These are phyloP conservation scores for Cynopterus sphinx DNA, from an alignment of 2,797 vertebrate genomes.

Conservation along the genomic window DNA sequence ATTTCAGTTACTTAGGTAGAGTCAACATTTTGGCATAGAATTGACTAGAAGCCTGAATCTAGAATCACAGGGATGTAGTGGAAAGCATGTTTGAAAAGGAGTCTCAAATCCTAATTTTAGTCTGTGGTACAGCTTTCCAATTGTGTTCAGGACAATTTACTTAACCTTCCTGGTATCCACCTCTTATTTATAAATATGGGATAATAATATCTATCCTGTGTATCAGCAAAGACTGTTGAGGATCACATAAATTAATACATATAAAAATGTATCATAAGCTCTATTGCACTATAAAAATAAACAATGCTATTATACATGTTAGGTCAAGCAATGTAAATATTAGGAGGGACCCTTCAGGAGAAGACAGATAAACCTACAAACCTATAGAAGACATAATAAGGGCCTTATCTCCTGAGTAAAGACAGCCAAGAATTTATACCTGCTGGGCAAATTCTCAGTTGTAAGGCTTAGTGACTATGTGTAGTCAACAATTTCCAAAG, in stretches of 20 bases:
- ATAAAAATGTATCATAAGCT: background rate
- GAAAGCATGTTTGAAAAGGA: background rate
- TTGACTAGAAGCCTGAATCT: background rate
- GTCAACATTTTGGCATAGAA: background rate
- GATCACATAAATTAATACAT: constrained; percentile 25
- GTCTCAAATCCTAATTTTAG: background rate
- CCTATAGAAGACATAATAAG: background rate
- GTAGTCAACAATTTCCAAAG: constrained; percentile 25
- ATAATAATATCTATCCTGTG: background rate
- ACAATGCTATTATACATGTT: background rate
- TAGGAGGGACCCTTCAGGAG: background rate
- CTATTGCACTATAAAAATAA: background rate
- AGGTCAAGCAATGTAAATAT: background rate
- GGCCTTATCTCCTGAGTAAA: background rate
- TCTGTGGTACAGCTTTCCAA: background rate
- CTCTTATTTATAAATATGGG: background rate
- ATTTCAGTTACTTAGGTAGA: background rate
- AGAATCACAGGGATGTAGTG: background rate
- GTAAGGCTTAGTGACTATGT: background rate
- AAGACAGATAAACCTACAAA: background rate
- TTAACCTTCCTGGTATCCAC: background rate
- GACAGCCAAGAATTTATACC: background rate
- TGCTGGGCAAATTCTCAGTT: background rate
- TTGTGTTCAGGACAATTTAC: constrained; percentile 26
- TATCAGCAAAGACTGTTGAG: background rate